Evolutionary conservation across 2,797 vertebrate species (phyloP), one percentile per base, ranked within the genome.

Genomic region (Gymnothorax javanicus): DNA sequence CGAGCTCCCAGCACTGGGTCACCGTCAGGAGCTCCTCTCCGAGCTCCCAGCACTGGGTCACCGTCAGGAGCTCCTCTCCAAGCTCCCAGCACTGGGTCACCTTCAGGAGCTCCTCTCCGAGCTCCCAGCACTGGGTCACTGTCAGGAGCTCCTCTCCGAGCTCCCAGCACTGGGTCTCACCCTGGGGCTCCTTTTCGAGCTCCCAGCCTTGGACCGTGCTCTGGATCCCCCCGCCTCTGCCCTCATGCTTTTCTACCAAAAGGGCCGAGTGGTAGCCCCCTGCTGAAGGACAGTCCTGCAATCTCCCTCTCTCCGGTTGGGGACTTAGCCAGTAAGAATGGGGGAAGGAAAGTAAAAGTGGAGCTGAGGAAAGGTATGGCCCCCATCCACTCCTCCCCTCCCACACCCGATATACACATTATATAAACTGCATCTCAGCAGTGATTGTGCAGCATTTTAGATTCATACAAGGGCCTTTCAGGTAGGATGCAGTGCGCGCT

Each of bases 301-400:
- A 91, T 97, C 23, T 96, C 97, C 67, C 96, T 97, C 20, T 96
- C 97, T 62, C 96, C 95, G 79, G 90, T 98, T 79, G 94, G 96
- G 92, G 95, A 94, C 27, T 95, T 96, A 87, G 91, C 97, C 90
- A 97, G 91, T 94, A 98, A 97, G 91, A 98, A 94, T 91, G 96
- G 93, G 92, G 96, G 96, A 84, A 96, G 97, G 85, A 97, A 95
- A 92, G 94, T 99, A 89, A 97, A 95, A 93, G 98, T 99, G 84
- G 98, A 99, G 90, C 94, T 99, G 85, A 98, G 96, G 92, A 99
- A 99, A 97, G 98, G 98, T 99, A 93, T 94, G 86, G 17, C 86
- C 79, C 11, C 0, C 11, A 75, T 2, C 0, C 11, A 52, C 17
- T 11, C 73, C 27, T 25, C 27, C 27, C n/a, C 71, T 4, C 71